Evolutionary conservation across 2,113 vertebrate species (phyloP).

Genomic region (Morone chrysops): DNA sequence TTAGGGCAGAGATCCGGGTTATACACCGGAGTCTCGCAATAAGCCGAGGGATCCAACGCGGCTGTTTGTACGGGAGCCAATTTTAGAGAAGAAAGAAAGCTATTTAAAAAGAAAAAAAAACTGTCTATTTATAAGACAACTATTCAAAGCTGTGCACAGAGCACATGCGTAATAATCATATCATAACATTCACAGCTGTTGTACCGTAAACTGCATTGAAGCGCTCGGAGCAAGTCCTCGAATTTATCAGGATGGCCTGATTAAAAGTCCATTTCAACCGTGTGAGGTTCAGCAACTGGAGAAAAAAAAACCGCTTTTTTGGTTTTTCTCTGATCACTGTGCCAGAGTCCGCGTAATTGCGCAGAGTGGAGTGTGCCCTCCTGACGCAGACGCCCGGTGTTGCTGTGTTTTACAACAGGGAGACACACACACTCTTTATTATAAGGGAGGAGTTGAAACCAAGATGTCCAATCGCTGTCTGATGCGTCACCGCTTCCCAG

Average conservation of each 20-base stretch:
- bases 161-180: constrained; percentile 73
- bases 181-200: constrained; percentile 66
- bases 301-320: constrained; percentile 75
- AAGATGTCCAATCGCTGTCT: constrained; percentile 92
- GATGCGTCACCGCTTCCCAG: constrained; percentile 91
- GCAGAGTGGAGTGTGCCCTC: constrained; percentile 84
- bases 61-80: constrained; percentile 98
- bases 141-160: constrained; percentile 70
- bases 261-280: constrained; percentile 84
- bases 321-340: constrained; percentile 80
- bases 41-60: constrained; percentile 99
- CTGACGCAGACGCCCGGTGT: constrained; percentile 86
- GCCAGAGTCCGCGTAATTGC: constrained; percentile 79
- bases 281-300: constrained; percentile 81
- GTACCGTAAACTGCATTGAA: constrained; percentile 69
- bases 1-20: constrained; percentile 99
- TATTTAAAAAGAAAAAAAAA: constrained; percentile 75
- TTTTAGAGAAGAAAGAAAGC: constrained; percentile 90
- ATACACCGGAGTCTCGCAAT: constrained; percentile 99
- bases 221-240: constrained; percentile 67
- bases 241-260: constrained; percentile 40
- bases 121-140: constrained; percentile 59
- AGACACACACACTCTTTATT: constrained; percentile 90
- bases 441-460: constrained; percentile 95
- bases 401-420: constrained; percentile 93